Conservation (phyloP, 1,140 invertebrate species). For the Lanistes nyassanus region DNA sequence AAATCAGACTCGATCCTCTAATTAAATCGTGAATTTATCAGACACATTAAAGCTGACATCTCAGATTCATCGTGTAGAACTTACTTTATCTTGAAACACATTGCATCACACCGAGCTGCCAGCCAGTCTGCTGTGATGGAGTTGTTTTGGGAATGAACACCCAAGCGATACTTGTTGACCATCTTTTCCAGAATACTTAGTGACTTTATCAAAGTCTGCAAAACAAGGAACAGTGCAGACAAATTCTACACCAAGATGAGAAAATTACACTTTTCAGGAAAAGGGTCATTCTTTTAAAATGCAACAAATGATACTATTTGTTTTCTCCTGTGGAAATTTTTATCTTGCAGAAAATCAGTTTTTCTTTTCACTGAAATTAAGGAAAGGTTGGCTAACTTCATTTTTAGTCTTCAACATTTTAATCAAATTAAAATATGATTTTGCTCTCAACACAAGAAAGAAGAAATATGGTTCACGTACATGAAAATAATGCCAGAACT, state of each 20-base stretch:
- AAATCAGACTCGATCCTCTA: no score
- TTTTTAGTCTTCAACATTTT: no score
- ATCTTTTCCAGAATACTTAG: constrained; percentile 50
- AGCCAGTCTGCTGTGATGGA: constrained; percentile 53
- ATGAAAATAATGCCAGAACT: constrained; percentile 56
- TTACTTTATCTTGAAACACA: constrained; percentile 60
- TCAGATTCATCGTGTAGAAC: neutral
- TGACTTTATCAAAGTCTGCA: constrained; percentile 46
- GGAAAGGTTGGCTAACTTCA: no score
- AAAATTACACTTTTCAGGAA: constrained; percentile 10
- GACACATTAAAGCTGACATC: no score
- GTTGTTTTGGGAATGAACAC: constrained; percentile 50
- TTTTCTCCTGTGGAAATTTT: neutral
- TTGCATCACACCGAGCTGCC: constrained; percentile 52
- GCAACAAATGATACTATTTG: no score
- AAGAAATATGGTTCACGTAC: constrained; percentile 25
- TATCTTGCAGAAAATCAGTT: neutral
- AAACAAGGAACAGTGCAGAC: neutral
- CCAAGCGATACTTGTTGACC: constrained; percentile 47
- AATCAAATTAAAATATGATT: neutral
- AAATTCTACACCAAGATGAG: neutral
- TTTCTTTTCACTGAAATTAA: no score
- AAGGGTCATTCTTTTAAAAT: no score
- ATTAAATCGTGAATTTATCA: no score
- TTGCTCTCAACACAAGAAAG: neutral